Base-by-base conservation (phyloP, 1,140 invertebrate species). In the Bathynomus jamesi region DNA sequence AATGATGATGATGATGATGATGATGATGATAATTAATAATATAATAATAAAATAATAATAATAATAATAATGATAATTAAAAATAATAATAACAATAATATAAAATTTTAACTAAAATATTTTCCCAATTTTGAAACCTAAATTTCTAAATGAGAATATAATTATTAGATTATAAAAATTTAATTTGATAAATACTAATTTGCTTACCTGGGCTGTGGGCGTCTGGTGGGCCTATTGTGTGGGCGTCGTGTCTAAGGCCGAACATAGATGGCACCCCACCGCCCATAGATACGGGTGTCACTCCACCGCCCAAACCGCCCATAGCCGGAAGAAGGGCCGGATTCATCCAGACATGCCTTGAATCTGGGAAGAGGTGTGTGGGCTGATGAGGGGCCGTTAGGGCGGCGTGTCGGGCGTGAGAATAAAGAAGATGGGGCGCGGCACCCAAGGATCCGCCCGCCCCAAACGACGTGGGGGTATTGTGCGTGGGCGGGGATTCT, bases 301-400 rank as follows among this genome's bases (percentile, higher is more conserved):
- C 71, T 3, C 28, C 68, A 10, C 69, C 75, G 13, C 71, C 75
- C 40, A 76, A 63, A 25, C 75, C 75, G 24, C 75, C 75, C 75
- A 76, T 76, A 11, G 67, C 70, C 7, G 75, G 75, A 10, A 76
- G 60, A 21, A 76, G 72, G 46, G 75, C 75, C 25, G 64, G 75
- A 65, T 76, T 76, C 75, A 76, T 76, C 75, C 75, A 76, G 40
- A 76, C 72, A 46, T 76, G 75, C 10, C 75, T 46, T 25, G 75
- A 76, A 68, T 76, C 75, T 24, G 69, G 75, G 61, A 76, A 76
- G 10, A 76, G 67, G n/a, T 67, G n/a, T 64, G 69, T 65, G 5
- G 72, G 71, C 61, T 73, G 71, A 40, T 73, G 69, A 62, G 71
- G 70, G 61, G 75, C 75, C 21, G 71, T 65, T 5, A 73, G 72